Percentiles rank a stretch among this genome's conserved stretches.
phyloP scores from a whole-genome alignment of 2,888 invertebrate species.

The Magallana nippona region DNA sequence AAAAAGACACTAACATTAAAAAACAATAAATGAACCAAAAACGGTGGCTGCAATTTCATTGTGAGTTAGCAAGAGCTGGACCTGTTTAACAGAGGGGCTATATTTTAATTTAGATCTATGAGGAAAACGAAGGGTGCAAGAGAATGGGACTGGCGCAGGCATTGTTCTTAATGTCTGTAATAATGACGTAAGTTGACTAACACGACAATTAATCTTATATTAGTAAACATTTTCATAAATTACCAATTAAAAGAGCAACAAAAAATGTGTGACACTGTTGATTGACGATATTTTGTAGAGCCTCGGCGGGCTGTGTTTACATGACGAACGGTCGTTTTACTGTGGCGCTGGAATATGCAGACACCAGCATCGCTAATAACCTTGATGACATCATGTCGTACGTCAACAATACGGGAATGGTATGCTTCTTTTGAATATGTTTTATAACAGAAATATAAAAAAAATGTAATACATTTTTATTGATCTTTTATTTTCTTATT shows the following conservation, averaged over 20 bases:
- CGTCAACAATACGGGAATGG: slow-evolving; percentile 62
- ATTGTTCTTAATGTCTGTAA: slow-evolving; percentile 58
- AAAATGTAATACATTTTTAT: too few species aligned
- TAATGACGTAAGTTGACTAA: slow-evolving; percentile 58
- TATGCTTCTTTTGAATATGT: slow-evolving; percentile 28
- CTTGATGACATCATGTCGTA: slow-evolving; percentile 63
- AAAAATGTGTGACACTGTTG: neutral
- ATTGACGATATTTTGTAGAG: slow-evolving; percentile 52
- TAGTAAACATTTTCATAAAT: too few species aligned
- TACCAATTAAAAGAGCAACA: neutral
- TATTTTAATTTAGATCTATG: slow-evolving; percentile 54
- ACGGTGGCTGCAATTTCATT: too few species aligned
- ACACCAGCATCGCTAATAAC: slow-evolving; percentile 57
- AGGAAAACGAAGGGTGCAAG: slow-evolving; percentile 64
- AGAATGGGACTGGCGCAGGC: slow-evolving; percentile 66
- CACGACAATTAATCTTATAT: too few species aligned
- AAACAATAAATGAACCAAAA: too few species aligned
- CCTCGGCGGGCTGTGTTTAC: slow-evolving; percentile 64
- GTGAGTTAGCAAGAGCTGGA: too few species aligned
- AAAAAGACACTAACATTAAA: too few species aligned
- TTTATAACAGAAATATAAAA: neutral
- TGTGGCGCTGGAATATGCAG: slow-evolving; percentile 60
- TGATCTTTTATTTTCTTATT: neutral
- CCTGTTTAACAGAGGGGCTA: too few species aligned
- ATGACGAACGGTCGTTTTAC: slow-evolving; percentile 67